phyloP scores from a whole-genome alignment of 2,888 invertebrate genomes.

The Rhagonycha fulva region DNA sequence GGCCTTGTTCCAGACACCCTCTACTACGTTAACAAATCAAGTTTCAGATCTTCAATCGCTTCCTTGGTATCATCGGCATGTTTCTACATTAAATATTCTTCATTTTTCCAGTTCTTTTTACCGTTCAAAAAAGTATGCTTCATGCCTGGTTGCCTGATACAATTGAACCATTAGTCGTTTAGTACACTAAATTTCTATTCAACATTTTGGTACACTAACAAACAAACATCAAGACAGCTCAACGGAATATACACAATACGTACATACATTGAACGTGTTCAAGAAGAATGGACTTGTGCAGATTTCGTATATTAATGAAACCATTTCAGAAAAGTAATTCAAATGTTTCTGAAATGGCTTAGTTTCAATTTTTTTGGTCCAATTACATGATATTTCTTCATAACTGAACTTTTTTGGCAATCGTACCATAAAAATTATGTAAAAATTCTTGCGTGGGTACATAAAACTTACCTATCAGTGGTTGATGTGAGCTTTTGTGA shows the following conservation, averaged over 20 bases:
- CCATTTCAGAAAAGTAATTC: neutral
- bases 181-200: neutral
- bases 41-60: no score
- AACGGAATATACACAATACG: conserved; percentile 16
- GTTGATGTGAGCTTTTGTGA: conserved; percentile 73
- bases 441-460: conserved; percentile 20
- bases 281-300: conserved; percentile 26
- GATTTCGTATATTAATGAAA: conserved; percentile 9
- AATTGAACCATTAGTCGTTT: neutral
- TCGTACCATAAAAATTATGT: conserved; percentile 1
- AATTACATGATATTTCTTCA: neutral
- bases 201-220: neutral
- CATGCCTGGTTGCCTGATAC: neutral
- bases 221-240: neutral
- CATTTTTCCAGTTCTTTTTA: no score
- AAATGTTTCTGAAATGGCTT: neutral
- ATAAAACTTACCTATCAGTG: conserved; percentile 69
- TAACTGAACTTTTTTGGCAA: neutral
- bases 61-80: no score
- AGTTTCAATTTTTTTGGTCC: neutral
- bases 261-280: conserved; percentile 23
- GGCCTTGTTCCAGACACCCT: no score
- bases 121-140: neutral
- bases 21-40: no score
- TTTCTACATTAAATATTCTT: no score